phyloP scores from a whole-genome alignment of 1,140 invertebrate genomes.

The Drosophila miranda region DNA sequence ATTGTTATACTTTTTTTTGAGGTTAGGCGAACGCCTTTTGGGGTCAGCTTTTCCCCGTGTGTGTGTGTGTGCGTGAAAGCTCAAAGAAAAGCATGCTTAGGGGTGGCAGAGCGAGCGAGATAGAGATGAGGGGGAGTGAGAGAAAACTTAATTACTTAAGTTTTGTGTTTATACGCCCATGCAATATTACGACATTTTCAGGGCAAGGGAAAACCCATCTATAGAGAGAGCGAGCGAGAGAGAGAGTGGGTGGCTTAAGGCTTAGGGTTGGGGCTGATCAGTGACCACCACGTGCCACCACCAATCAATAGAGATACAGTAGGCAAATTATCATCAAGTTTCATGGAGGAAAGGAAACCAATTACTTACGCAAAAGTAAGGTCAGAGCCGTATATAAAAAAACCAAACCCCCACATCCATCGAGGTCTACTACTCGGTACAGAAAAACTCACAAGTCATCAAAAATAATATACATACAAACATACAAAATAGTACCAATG shows the following conservation, averaged over 20 bases:
- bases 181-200: constrained; percentile 39
- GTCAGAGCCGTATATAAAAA: constrained; percentile 41
- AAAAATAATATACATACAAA: constrained; percentile 54
- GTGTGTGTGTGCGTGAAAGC: constrained; percentile 27
- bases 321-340: constrained; percentile 40
- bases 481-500: constrained; percentile 23
- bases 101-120: constrained; percentile 3
- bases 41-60: constrained; percentile 25
- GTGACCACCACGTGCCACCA: constrained; percentile 1
- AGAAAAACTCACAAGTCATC: constrained; percentile 57
- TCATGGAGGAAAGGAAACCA: constrained; percentile 32
- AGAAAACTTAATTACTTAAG: constrained; percentile 59
- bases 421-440: constrained; percentile 30
- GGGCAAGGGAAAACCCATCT: background rate
- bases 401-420: constrained; percentile 30
- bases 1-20: constrained; percentile 59
- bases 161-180: constrained; percentile 42
- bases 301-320: constrained; percentile 18
- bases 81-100: constrained; percentile 20
- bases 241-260: background rate
- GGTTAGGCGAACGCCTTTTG: constrained; percentile 59
- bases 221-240: too few species aligned
- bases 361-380: constrained; percentile 57
- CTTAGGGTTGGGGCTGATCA: constrained; percentile 15
- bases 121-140: constrained; percentile 12